Evolutionary conservation across 2,888 invertebrate species (phyloP).

Genomic region (Lasius platythorax): DNA sequence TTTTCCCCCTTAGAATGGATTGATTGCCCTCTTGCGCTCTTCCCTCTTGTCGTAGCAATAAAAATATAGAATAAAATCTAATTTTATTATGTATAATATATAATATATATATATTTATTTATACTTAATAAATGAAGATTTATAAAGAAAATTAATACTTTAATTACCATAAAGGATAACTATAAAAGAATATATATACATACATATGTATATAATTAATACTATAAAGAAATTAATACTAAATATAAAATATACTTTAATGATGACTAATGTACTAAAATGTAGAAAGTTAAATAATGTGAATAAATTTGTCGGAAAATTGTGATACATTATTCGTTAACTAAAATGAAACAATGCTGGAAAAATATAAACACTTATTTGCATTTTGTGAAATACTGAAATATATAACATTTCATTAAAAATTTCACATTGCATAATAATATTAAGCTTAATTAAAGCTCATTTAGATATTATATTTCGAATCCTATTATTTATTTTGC

Average conservation of each 20-base stretch:
- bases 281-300: background rate
- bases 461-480: slow-evolving; percentile 24
- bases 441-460: slow-evolving; percentile 21
- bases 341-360: background rate
- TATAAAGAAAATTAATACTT: background rate
- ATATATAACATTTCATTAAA: background rate
- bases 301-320: background rate
- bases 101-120: background rate
- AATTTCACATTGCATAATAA: slow-evolving; percentile 4
- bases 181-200: background rate
- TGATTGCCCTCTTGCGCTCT: background rate
- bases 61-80: background rate
- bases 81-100: background rate
- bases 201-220: background rate
- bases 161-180: background rate
- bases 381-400: background rate
- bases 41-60: background rate
- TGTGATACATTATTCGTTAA: background rate
- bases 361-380: background rate
- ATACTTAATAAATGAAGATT: background rate
- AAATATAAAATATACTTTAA: background rate
- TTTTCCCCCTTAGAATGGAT: slow-evolving; percentile 19
- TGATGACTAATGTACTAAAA: background rate
- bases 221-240: background rate
- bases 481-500: slow-evolving; percentile 40